A percentile compares a stretch with the other conserved stretches of the same genome.
Conservation (phyloP, 2,113 vertebrate genomes). For the Larimichthys crocea region DNA sequence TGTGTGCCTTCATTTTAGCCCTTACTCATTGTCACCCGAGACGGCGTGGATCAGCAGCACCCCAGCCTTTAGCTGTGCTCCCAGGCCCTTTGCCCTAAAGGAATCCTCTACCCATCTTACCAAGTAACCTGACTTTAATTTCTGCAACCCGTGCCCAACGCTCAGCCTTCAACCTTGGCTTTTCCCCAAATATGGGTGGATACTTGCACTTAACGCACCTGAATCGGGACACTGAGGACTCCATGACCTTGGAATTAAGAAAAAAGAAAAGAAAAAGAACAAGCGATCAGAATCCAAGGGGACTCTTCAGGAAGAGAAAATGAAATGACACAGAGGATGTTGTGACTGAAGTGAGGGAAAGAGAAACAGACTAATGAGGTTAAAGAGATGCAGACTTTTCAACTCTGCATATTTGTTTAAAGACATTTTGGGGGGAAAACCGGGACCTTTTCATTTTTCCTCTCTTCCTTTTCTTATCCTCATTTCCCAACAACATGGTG, state of each 20-base stretch:
- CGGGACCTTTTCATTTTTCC: conserved; percentile 86
- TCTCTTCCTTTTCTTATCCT: conserved; percentile 85
- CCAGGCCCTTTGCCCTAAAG: conserved; percentile 82
- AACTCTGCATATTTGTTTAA: conserved; percentile 93
- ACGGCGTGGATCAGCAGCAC: conserved; percentile 90
- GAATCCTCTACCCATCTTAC: conserved; percentile 82
- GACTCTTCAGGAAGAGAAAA: conserved; percentile 71
- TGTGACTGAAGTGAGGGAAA: conserved; percentile 72
- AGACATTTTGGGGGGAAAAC: conserved; percentile 88
- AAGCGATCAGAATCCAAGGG: conserved; percentile 85
- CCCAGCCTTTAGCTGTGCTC: conserved; percentile 82
- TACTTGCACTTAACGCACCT: conserved; percentile 90
- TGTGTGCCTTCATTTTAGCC: conserved; percentile 99
- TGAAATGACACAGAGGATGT: conserved; percentile 85
- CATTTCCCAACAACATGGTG: conserved; percentile 93
- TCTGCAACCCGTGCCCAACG: conserved; percentile 82
- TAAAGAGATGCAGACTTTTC: conserved; percentile 90
- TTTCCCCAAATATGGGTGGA: conserved; percentile 83
- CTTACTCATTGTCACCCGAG: conserved; percentile 94
- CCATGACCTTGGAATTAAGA: conserved; percentile 87
- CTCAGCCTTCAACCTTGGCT: conserved; percentile 87
- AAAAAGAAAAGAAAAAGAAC: conserved; percentile 14
- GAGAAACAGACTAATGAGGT: conserved; percentile 90
- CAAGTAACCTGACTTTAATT: conserved; percentile 78
- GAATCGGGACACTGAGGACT: conserved; percentile 92